These are phyloP conservation scores for Felis catus DNA, from an alignment of 2,113 vertebrate genomes.

Conservation along the genomic window F.catus_Fca126_mat1.0 CM031417.1:131805501-131806000, in stretches of 20 bases:
- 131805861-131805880: background rate
- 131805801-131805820: too few relatives aligned
- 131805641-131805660: background rate
- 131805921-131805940: background rate
- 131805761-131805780: background rate
- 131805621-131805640: background rate
- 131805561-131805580: background rate
- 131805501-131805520: background rate
- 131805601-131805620: background rate
- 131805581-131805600: slow-evolving; percentile 34
- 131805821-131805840: background rate
- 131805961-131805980: background rate
- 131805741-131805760: background rate
- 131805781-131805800: background rate
- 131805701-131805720: background rate
- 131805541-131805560: background rate
- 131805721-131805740: background rate
- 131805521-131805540: background rate
- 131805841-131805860: background rate
- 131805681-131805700: background rate
- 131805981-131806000: background rate
- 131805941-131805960: background rate
- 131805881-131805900: background rate
- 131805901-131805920: background rate
- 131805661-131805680: background rate